A percentile compares a stretch with the other conserved stretches of the same genome.
phyloP scores from a whole-genome alignment of 2,888 invertebrate species.

The Cosmia pyralina region DNA sequence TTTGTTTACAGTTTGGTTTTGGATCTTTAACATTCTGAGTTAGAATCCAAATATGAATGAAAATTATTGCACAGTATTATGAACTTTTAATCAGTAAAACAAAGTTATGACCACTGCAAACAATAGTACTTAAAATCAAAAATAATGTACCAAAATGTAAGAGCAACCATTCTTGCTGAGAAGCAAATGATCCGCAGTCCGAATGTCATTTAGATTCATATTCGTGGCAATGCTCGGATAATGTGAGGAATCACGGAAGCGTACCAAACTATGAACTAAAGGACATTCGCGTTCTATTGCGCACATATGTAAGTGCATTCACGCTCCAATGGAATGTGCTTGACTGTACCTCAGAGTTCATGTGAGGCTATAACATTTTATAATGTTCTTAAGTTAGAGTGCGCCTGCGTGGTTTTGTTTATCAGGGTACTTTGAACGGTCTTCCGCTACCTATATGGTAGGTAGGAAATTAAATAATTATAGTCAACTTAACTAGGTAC shows the following conservation, averaged over 20 bases:
- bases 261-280: conserved; percentile 57
- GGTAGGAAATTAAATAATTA: conserved; percentile 1
- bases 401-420: conserved; percentile 46
- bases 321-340: conserved; percentile 39
- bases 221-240: conserved; percentile 56
- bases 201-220: conserved; percentile 60
- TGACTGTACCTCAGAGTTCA: conserved; percentile 46
- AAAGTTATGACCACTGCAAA: background rate
- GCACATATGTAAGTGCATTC: conserved; percentile 49
- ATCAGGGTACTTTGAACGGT: conserved; percentile 12
- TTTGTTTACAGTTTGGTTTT: background rate
- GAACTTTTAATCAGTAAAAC: background rate
- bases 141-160: conserved; percentile 4
- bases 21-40: background rate
- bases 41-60: background rate
- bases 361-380: conserved; percentile 54
- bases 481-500: background rate
- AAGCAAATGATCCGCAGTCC: conserved; percentile 52
- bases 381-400: conserved; percentile 36
- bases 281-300: conserved; percentile 61
- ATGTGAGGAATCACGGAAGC: conserved; percentile 67
- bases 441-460: conserved; percentile 4
- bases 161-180: conserved; percentile 32
- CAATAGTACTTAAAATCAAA: background rate
- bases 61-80: background rate